Evolutionary conservation across 2,888 invertebrate genomes (phyloP), one percentile per base, ranked within the genome.

Genomic region (Papilio gigon): DNA sequence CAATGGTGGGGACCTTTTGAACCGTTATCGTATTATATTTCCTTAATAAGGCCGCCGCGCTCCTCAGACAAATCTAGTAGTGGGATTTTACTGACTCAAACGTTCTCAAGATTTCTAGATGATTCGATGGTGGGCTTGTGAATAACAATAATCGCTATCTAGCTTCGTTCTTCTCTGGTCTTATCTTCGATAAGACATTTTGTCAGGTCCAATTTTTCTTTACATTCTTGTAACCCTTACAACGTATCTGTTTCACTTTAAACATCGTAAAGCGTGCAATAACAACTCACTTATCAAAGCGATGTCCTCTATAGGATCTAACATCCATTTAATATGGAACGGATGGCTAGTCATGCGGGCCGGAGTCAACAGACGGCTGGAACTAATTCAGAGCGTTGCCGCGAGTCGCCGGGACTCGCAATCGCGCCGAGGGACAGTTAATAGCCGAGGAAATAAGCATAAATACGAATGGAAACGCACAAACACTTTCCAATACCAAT

Each of bases 401-500:
- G 27, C 53, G n/a, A 60, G 66, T 44, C 58, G 59, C 50, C 50
- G 67, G 59, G 64, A 65, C 33, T 33, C 44, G 64, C 50, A 37
- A 68, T 71, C 63, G 33, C 68, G 40, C 64, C 67, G 65, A 30
- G 69, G 69, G 69, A 69, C 69, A 69, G 60, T 61, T 69, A 69
- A 72, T 72, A 72, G 68, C 70, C 65, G 70, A 72, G 72, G 71
- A 72, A 73, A 74, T 70, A 76, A 73, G 70, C 72, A 70, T 70
- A 71, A 71, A 70, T 68, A 67, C 70, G 73, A 68, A 75, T 71
- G 71, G 71, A 70, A 68, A 68, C 71, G 65, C 65, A 60, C 63
- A 71, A 65, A 67, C 65, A 78, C 81, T 83, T 83, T 83, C 83
- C 73, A 82, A 77, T 79, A 78, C 79, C 79, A 78, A 80, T 80